Percentiles rank a stretch among this genome's conserved stretches.
Conservation (phyloP, 23 tunicate species). For the Phallusia fumigata region DNA sequence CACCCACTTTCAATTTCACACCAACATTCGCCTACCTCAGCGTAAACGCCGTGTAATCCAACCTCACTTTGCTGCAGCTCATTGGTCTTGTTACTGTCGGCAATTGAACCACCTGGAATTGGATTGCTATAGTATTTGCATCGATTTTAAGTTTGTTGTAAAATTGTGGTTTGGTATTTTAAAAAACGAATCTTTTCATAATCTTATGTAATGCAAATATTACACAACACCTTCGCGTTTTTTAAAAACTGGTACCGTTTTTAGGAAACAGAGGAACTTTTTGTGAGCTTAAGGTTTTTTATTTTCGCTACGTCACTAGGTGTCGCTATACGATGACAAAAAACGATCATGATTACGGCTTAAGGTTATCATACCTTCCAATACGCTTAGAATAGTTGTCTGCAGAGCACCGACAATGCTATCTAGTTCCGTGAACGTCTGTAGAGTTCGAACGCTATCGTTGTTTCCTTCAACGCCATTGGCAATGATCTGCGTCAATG, state of each 20-base stretch:
- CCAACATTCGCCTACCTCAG: background rate
- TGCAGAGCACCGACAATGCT: background rate
- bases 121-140: too few relatives aligned
- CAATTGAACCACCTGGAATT: background rate
- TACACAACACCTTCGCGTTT: too few relatives aligned
- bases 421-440: background rate
- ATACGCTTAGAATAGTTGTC: background rate
- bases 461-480: background rate
- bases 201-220: too few relatives aligned
- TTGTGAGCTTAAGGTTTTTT: too few relatives aligned
- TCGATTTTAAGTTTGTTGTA: too few relatives aligned
- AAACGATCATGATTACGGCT: too few relatives aligned
- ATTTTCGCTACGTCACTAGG: too few relatives aligned
- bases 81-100: background rate
- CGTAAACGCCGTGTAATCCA: background rate
- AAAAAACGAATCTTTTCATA: too few relatives aligned
- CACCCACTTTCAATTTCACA: background rate
- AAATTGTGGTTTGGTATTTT: too few relatives aligned
- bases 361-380: background rate
- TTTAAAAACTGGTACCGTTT: too few relatives aligned
- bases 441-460: background rate
- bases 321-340: too few relatives aligned
- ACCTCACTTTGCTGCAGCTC: background rate
- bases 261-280: too few relatives aligned
- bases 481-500: background rate